These are phyloP conservation scores for Lagocephalus sceleratus DNA, from an alignment of 2,797 vertebrate genomes.

Conservation along the genomic window DNA sequence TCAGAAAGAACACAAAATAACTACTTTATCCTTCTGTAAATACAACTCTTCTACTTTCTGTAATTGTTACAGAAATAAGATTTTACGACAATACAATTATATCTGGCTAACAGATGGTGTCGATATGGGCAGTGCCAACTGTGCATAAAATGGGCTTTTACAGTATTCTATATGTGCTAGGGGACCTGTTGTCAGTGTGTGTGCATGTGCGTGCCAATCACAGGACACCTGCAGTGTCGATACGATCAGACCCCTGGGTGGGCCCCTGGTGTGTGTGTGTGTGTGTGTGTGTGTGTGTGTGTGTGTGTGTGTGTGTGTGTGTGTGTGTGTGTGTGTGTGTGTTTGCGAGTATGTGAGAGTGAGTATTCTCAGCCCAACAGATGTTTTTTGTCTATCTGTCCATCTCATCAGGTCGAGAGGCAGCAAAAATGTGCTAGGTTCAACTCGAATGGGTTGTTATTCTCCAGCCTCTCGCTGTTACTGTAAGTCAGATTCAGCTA, in stretches of 20 bases:
- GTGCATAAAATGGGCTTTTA: constrained; percentile 45
- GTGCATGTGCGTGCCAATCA: constrained; percentile 36
- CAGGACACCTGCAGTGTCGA: constrained; percentile 48
- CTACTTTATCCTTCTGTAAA: no score
- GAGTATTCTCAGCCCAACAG: constrained; percentile 35
- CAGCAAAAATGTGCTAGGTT: constrained; percentile 38
- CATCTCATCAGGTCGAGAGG: constrained; percentile 47
- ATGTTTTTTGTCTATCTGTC: constrained; percentile 58
- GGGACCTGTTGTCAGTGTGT: constrained; percentile 41
- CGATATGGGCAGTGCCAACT: constrained; percentile 56
- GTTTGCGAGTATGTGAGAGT: constrained; percentile 9
- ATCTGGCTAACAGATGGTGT: constrained; percentile 51
- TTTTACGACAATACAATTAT: constrained; percentile 1
- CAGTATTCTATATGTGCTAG: constrained; percentile 41
- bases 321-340: constrained; percentile 8
- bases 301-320: constrained; percentile 11
- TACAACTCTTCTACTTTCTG: no score
- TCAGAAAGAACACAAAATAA: no score
- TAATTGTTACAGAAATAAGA: no score
- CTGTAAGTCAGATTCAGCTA: constrained; percentile 53
- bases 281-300: constrained; percentile 9
- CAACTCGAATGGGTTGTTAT: constrained; percentile 39
- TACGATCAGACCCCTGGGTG: constrained; percentile 28
- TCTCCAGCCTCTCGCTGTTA: constrained; percentile 44
- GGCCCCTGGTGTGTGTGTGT: constrained; percentile 8